Conservation (phyloP, 2,797 vertebrate genomes). For the Diglossa cyanea region DNA sequence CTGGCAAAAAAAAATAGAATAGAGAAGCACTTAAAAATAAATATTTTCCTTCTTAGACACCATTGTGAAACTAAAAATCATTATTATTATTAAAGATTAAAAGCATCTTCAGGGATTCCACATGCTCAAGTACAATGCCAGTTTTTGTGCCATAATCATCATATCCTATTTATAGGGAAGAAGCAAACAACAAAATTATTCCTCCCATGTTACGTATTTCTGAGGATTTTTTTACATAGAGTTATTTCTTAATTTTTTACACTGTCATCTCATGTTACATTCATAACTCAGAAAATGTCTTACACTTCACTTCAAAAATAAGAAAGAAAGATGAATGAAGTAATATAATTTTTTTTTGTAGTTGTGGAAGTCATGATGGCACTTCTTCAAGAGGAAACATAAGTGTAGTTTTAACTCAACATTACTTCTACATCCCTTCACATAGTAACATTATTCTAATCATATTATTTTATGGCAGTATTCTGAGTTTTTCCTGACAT, state of each 20-base stretch:
- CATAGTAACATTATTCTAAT: neutral
- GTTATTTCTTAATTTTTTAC: neutral
- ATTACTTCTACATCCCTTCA: neutral
- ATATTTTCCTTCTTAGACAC: neutral
- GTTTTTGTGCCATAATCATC: neutral
- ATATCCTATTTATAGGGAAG: neutral
- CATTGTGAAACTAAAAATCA: neutral
- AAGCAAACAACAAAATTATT: neutral
- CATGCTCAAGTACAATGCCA: neutral
- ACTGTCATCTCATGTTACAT: neutral
- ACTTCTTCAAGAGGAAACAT: neutral
- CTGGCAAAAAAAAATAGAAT: neutral
- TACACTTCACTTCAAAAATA: neutral
- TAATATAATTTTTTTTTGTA: neutral
- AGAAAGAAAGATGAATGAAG: neutral
- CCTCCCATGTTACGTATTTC: neutral
- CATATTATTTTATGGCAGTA: neutral
- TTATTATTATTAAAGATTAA: neutral
- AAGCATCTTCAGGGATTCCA: neutral
- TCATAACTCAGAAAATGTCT: neutral
- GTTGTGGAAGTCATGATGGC: neutral
- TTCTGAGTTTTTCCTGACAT: neutral
- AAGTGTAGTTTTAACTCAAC: neutral
- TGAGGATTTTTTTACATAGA: neutral
- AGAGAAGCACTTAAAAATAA: neutral